These are phyloP conservation scores for Smithornis capensis DNA, from an alignment of 2,113 vertebrate genomes.

Conservation along the genomic window DNA sequence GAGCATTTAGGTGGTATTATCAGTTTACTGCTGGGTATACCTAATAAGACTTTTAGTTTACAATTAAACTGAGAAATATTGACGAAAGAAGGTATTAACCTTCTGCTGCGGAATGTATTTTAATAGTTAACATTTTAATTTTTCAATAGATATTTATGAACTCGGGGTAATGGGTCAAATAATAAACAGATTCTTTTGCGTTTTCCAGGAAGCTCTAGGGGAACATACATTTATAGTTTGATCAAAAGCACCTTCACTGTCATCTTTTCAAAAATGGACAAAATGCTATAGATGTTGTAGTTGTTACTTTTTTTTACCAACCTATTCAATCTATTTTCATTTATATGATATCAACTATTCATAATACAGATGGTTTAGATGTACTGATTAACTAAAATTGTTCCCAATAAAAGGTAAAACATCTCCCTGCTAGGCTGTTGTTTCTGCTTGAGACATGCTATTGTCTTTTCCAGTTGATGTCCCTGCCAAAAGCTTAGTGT, in stretches of 20 bases:
- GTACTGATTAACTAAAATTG: not conserved
- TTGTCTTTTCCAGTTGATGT: not conserved
- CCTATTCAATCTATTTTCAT: not conserved
- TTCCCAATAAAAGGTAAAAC: not conserved
- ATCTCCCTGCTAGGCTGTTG: not conserved
- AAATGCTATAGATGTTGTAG: not conserved
- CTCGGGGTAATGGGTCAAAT: not conserved
- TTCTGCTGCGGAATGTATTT: conserved; percentile 48
- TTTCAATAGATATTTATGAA: conserved; percentile 16
- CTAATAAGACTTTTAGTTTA: conserved; percentile 69
- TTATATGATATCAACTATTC: not conserved
- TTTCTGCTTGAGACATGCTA: not conserved
- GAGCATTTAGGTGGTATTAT: conserved; percentile 72
- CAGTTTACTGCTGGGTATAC: conserved; percentile 61
- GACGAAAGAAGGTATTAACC: conserved; percentile 58
- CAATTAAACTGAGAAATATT: conserved; percentile 58
- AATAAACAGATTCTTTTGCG: not conserved
- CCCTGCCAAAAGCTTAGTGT: not conserved
- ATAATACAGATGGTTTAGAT: not conserved
- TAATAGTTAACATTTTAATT: conserved; percentile 34
- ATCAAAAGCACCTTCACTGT: not conserved
- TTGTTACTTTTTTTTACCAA: not conserved
- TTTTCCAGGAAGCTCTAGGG: not conserved
- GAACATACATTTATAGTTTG: not conserved
- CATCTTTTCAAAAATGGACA: not conserved